Percentiles rank a stretch among this genome's conserved stretches.
These are phyloP conservation scores for Propithecus coquereli DNA, from an alignment of 2,113 vertebrate genomes.

Conservation along the genomic window DNA sequence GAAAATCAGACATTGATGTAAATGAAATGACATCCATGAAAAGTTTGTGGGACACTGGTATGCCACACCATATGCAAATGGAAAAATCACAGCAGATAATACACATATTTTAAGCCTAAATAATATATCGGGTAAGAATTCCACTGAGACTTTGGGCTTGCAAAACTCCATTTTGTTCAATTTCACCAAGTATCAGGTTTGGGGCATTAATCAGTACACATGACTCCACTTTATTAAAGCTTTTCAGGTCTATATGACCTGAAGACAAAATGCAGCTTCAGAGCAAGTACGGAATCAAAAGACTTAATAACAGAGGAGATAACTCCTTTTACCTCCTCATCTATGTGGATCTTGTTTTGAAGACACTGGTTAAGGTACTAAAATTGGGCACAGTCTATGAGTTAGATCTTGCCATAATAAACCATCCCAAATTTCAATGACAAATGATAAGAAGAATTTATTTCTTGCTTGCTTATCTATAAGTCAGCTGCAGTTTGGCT, in stretches of 20 bases:
- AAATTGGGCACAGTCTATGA: background rate
- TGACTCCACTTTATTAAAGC: background rate
- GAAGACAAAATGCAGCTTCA: background rate
- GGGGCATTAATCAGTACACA: background rate
- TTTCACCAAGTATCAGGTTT: background rate
- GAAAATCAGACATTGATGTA: background rate
- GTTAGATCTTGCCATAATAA: background rate
- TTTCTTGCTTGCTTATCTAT: background rate
- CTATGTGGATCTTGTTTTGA: background rate
- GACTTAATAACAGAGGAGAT: background rate
- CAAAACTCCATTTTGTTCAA: background rate
- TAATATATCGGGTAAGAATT: background rate
- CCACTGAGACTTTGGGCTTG: background rate
- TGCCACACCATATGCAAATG: background rate
- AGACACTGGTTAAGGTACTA: background rate
- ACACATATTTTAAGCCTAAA: background rate
- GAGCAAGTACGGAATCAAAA: background rate
- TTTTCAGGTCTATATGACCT: background rate
- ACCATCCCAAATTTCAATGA: background rate
- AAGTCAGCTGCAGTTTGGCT: background rate
- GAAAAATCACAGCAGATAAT: background rate
- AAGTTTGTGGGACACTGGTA: background rate
- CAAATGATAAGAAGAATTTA: background rate
- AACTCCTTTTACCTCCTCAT: background rate
- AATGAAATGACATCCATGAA: background rate